Base-by-base conservation (phyloP, 64 coral and sea anemone species). In the Montipora sp. region DNA sequence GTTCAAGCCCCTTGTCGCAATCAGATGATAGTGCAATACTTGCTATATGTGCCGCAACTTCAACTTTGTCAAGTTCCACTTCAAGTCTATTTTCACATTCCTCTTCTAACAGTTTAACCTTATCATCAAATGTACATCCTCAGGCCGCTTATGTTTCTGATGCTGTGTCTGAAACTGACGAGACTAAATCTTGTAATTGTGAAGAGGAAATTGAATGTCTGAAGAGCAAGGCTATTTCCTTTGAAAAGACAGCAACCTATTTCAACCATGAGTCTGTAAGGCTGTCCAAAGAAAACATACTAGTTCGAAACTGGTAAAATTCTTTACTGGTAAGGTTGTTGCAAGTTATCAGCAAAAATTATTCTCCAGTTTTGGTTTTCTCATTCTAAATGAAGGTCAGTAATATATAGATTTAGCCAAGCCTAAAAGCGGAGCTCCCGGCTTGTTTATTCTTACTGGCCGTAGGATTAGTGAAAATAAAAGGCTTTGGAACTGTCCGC, bases 211-310 rank as follows among this genome's bases (percentile, higher is more conserved):
- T 65, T 65, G 60, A 65, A 65, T 18, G 60, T 65, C 60, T 65
- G 60, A 65, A 65, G 60, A 65, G 60, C 60, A 65, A 65, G 60
- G 60, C 1, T 65, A 65, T 7, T 7, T 65, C 60, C 15, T 14
- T 65, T 65, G 60, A 65, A 65, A 65, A 65, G 3, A 65, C 60
- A 65, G 60, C 60, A 65, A 65, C 8, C 60, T 65, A 84, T 65
- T 84, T 84, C 66, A 84, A 84, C 66, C 15, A 84, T n/a, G 45
- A 65, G 58, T 84, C 19, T 84, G 81, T 84, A 58, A 66, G 44
- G 22, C 45, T 84, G 27, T 65, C 59, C 20, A 67, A 84, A 45
- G 57, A 69, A 84, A 84, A 84, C 59, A 59, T 27, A 67, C 22
- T 44, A 59, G 50, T 83, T 83, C 51, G 61, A 61, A 83, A 83